Percentiles rank a stretch among this genome's conserved stretches.
Evolutionary conservation across 2,797 vertebrate genomes (phyloP).

Genomic region (Pelochelys cantorii): DNA sequence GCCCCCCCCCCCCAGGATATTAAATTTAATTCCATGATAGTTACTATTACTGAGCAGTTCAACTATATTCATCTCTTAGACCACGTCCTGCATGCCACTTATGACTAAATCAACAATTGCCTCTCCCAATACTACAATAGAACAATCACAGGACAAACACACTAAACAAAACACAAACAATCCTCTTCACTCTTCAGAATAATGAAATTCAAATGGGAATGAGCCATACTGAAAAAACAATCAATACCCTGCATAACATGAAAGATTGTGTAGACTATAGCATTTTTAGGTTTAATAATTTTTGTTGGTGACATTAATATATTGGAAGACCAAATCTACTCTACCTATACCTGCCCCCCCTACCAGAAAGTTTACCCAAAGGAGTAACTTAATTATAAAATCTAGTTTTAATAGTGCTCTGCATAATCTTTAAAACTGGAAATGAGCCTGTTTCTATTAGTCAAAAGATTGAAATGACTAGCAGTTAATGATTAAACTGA

Average conservation of each 20-base stretch:
- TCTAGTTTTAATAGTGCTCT: constrained; percentile 41
- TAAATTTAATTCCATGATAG: too few relatives aligned
- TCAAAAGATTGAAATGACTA: constrained; percentile 26
- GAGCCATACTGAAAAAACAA: constrained; percentile 26
- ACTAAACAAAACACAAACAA: constrained; percentile 23
- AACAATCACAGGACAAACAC: constrained; percentile 21
- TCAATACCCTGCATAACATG: constrained; percentile 45
- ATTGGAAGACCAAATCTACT: constrained; percentile 6
- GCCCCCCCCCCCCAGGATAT: too few relatives aligned
- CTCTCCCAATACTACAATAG: neutral
- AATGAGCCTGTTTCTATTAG: constrained; percentile 46
- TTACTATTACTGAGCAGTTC: too few relatives aligned
- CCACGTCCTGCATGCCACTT: too few relatives aligned
- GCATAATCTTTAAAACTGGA: constrained; percentile 40
- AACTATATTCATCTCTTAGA: too few relatives aligned
- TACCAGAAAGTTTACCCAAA: constrained; percentile 23
- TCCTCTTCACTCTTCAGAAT: constrained; percentile 11
- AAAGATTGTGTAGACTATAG: constrained; percentile 21
- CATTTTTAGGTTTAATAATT: constrained; percentile 9
- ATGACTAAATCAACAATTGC: too few relatives aligned
- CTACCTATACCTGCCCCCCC: neutral
- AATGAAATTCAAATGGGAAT: constrained; percentile 28
- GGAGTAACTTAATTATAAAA: constrained; percentile 40
- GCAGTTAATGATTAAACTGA: constrained; percentile 13
- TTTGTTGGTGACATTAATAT: neutral